Base-by-base conservation (phyloP, 1,140 invertebrate species). In the Apis mellifera region DNA sequence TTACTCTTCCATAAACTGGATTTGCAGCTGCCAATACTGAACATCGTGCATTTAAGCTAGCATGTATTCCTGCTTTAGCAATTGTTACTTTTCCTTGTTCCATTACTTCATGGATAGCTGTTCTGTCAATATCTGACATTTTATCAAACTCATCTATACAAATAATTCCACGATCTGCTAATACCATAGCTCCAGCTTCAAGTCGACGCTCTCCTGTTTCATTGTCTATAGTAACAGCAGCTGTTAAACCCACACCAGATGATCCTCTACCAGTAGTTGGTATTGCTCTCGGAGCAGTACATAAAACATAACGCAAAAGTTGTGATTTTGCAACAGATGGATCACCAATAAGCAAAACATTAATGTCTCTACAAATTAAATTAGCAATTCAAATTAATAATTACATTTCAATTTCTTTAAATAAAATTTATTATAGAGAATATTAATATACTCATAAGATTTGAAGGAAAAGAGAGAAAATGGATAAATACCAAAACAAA, bases 101-200 rank as follows among this genome's bases (percentile, higher is more conserved):
- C 98, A 98, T 98, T 7, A 99, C 99, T 95, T 99, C 99, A 92
- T 99, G 99, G 84, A 99, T 99, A 42, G 99, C 99, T 21, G 99
- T 99, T 89, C 99, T 95, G 95, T 99, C 99, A 77, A 99, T 98
- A 91, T 99, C 99, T n/a, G 98, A 98, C 99, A 99, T 99, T 95
- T 99, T 99, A 94, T 99, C 99, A 94, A 99, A 99, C 95, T 99
- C 99, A 94, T 99, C 99, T 92, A 99, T 99, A 92, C 99, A 99
- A 71, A 99, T 99, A 68, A 99, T 97, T 42, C 99, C 99, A 74
- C 99, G 95, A 94, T 99, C 99, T 0, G 98, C 99, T 50, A 99
- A 92, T n/a, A 99, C 99, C 99, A 99, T 99, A 83, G 99, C 99
- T 90, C 99, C 99, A 9, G 99, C 99, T 95, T 99, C 99, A 32